Base-by-base conservation (phyloP, 2,888 invertebrate species). In the Ellobium chinense region DNA sequence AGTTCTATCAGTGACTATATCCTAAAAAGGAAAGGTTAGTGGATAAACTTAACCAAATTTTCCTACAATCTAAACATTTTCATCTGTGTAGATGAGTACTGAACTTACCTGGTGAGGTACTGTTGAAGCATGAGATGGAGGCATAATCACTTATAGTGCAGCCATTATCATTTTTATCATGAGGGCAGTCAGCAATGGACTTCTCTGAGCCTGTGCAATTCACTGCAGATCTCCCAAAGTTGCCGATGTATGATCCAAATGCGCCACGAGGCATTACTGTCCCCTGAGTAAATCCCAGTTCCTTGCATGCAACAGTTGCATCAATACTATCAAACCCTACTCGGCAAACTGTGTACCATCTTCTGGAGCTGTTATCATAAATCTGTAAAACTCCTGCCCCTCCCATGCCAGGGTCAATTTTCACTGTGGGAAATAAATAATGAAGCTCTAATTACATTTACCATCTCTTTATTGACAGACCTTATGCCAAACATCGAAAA, bases 231-330 rank as follows among this genome's bases (percentile, higher is more conserved):
- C 63, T 37, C 18, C 7, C 0, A 21, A 27, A n/a, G 9, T 5
- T 0, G 14, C 2, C 5, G 24, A 18, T 1, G 34, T 46, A 46
- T 24, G 27, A 31, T 9, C 80, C 80, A 74, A 80, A 80, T 0
- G 56, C 65, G 31, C 82, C 83, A n/a, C 21, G 56, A 66, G 66
- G 70, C 18, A 84, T 18, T 27, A 73, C 78, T n/a, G 73, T 39
- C 7, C 84, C 86, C 14, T 83, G 73, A 0, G 94, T 93, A 1
- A 95, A 95, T 56, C 85, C 86, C 0, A 89, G 74, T 68, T 88
- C 83, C 29, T 39, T 80, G 82, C 90, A 90, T 9, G 87, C 88
- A 0, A 89, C 88, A 0, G 69, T 74, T 2, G 90, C 89, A 58
- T 87, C 87, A 0, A 56, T 46, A 24, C 86, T 74, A 7, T 84